Conservation (phyloP, 2,797 vertebrate genomes). For the Philypnodon macrostomus region DNA sequence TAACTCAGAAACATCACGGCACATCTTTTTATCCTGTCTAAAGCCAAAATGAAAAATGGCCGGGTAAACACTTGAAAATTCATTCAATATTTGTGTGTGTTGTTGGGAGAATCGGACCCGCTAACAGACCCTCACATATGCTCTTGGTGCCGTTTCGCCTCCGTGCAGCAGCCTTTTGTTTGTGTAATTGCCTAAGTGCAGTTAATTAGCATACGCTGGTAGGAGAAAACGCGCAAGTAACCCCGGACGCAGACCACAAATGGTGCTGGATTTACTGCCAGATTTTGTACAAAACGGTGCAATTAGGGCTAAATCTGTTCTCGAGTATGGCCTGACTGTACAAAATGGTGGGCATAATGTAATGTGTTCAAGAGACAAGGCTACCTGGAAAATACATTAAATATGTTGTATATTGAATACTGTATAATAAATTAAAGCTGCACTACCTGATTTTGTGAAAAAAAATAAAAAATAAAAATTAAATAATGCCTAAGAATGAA, state of each 20-base stretch:
- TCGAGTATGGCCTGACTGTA: not conserved
- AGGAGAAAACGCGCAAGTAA: conserved; percentile 6
- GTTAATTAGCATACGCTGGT: conserved; percentile 32
- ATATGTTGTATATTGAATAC: too few relatives aligned
- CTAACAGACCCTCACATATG: conserved; percentile 33
- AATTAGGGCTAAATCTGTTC: conserved; percentile 23
- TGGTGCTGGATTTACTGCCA: conserved; percentile 18
- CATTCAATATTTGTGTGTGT: conserved; percentile 37
- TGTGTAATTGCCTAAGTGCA: conserved; percentile 52
- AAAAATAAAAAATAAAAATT: too few relatives aligned
- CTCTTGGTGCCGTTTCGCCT: not conserved
- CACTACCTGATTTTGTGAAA: too few relatives aligned
- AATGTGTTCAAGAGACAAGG: too few relatives aligned
- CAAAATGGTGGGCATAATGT: too few relatives aligned
- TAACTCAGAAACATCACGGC: conserved; percentile 47
- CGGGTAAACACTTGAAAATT: conserved; percentile 49
- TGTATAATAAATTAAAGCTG: too few relatives aligned
- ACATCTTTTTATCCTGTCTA: conserved; percentile 48
- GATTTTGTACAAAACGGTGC: conserved; percentile 18
- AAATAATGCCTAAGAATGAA: too few relatives aligned
- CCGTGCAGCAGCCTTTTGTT: conserved; percentile 33
- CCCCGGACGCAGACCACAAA: conserved; percentile 12
- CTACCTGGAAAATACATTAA: too few relatives aligned
- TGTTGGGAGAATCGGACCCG: conserved; percentile 45
- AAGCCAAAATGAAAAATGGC: conserved; percentile 48